Conservation (phyloP, 2,888 invertebrate species). For the Melinaea marsaeus region DNA sequence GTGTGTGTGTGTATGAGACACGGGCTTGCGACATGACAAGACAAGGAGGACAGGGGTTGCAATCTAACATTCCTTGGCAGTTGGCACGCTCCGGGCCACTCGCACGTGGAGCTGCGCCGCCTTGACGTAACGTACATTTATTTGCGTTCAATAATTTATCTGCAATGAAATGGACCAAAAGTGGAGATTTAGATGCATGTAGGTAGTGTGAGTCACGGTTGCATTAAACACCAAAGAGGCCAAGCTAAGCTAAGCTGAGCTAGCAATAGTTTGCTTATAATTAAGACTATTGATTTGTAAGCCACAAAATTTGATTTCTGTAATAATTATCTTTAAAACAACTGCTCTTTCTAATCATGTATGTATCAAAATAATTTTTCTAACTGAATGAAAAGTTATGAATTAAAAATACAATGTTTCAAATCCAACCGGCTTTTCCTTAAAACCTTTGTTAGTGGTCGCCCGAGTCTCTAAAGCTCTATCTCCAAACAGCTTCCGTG, state of each 20-base stretch:
- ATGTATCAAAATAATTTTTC: no score
- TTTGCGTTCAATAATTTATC: slow-evolving; percentile 13
- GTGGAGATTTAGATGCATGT: not conserved
- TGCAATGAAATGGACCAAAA: slow-evolving; percentile 2
- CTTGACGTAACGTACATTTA: slow-evolving; percentile 15
- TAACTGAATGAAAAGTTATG: no score
- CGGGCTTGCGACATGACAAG: slow-evolving; percentile 12
- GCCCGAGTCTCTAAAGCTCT: not conserved
- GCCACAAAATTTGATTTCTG: no score
- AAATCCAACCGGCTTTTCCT: not conserved
- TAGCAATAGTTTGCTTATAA: no score
- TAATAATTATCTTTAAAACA: no score
- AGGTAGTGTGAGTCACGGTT: no score
- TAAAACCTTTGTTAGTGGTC: slow-evolving; percentile 5
- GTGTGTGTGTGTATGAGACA: slow-evolving; percentile 6
- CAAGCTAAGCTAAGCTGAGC: no score
- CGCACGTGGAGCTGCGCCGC: slow-evolving; percentile 3
- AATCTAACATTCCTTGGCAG: slow-evolving; percentile 21
- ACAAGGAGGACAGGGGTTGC: slow-evolving; percentile 17
- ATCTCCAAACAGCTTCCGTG: not conserved
- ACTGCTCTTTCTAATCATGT: no score
- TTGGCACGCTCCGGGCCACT: slow-evolving; percentile 12
- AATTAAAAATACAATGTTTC: not conserved
- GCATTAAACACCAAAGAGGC: no score
- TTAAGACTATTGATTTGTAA: no score